phyloP scores from a whole-genome alignment of 2,888 invertebrate genomes.

The Hypercompe scribonia region DNA sequence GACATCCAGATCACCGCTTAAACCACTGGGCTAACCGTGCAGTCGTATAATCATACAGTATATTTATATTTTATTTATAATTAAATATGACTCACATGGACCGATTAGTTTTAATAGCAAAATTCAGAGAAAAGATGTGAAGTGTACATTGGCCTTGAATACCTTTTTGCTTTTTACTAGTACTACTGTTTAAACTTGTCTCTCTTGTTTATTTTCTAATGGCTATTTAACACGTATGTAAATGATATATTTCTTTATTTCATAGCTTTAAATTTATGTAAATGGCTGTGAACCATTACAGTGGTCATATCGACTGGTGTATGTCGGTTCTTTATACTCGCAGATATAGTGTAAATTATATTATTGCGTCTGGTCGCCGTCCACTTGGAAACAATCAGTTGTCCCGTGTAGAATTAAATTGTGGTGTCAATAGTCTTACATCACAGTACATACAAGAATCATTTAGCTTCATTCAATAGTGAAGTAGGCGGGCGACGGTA shows the following conservation, averaged over 20 bases:
- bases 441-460: constrained; percentile 61
- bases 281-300: constrained; percentile 26
- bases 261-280: not conserved
- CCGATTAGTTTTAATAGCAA: not conserved
- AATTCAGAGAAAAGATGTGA: not conserved
- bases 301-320: constrained; percentile 15
- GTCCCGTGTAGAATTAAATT: constrained; percentile 54
- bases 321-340: constrained; percentile 13
- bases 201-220: not conserved
- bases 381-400: constrained; percentile 21
- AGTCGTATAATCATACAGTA: too few species aligned
- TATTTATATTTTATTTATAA: too few species aligned
- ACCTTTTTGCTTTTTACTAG: not conserved
- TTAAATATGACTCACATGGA: not conserved
- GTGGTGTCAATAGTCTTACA: constrained; percentile 66
- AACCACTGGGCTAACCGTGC: too few species aligned
- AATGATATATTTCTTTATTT: constrained; percentile 23
- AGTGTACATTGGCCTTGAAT: not conserved
- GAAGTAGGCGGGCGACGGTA: constrained; percentile 38
- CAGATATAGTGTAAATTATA: constrained; percentile 12
- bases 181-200: not conserved
- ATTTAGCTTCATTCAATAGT: constrained; percentile 65
- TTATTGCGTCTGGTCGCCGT: not conserved
- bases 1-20: too few species aligned
- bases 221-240: not conserved